Conservation (phyloP, 2,888 invertebrate species). For the Danaus chrysippus region DNA sequence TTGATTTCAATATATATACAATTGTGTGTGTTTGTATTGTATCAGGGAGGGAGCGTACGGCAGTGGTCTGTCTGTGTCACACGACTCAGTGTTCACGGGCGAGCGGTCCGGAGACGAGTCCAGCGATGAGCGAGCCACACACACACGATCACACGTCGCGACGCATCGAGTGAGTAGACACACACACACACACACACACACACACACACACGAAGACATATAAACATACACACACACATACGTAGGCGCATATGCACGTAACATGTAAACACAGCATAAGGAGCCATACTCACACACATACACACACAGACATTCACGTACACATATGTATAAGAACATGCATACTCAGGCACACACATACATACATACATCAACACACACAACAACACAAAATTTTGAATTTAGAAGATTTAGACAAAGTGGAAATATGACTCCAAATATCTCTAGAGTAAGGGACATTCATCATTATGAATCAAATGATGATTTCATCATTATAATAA, state of each 20-base stretch:
- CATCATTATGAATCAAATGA: background rate
- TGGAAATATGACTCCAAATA: no score
- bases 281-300: background rate
- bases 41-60: slow-evolving; percentile 71
- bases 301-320: background rate
- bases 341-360: background rate
- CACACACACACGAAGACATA: background rate
- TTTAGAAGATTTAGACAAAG: no score
- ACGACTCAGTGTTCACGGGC: slow-evolving; percentile 94
- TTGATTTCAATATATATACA: no score
- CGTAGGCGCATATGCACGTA: background rate
- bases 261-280: no score
- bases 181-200: background rate
- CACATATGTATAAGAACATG: no score
- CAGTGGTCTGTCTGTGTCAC: slow-evolving; percentile 88
- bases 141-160: slow-evolving; percentile 36
- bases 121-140: slow-evolving; percentile 59
- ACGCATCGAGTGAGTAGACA: slow-evolving; percentile 63
- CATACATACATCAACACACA: background rate
- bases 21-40: slow-evolving; percentile 9
- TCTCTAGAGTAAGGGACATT: background rate
- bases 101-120: slow-evolving; percentile 81
- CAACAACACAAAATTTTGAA: no score
- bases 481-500: background rate
- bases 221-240: background rate